Conservation (phyloP, 2,113 vertebrate genomes). For the Urocitellus parryii region DNA sequence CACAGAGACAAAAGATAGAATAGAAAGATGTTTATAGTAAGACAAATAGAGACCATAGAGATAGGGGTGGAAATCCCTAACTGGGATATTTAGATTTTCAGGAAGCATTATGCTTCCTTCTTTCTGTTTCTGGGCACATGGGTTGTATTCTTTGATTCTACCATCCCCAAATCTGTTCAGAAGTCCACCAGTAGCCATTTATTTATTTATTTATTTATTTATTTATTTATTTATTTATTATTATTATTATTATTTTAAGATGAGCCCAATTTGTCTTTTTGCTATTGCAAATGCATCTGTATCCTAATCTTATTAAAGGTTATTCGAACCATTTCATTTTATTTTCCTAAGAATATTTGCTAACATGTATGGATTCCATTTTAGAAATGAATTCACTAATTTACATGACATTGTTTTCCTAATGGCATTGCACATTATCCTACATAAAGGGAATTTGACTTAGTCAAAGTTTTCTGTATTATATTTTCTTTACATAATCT, state of each 20-base stretch:
- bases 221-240: too few species aligned
- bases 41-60: background rate
- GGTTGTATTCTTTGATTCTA: background rate
- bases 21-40: background rate
- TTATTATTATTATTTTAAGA: background rate
- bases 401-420: background rate
- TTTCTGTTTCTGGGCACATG: background rate
- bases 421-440: background rate
- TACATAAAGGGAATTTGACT: fast-evolving
- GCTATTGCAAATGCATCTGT: background rate
- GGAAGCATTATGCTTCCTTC: background rate
- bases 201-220: background rate
- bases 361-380: background rate
- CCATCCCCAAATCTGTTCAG: background rate
- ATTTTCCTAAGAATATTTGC: too few species aligned
- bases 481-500: background rate
- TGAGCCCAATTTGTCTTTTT: background rate
- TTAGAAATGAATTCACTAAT: background rate
- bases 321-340: too few species aligned
- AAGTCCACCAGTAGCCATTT: background rate
- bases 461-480: background rate
- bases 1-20: background rate
- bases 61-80: too few species aligned
- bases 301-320: background rate
- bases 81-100: background rate